These are phyloP conservation scores for cattle (Bos taurus) DNA, from an alignment of 2,113 vertebrate species.

Conservation along the genomic window ARS-UCD2.0 NC_037336.1:50546501-50547000, in stretches of 20 bases:
- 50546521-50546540: no score
- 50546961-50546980: not conserved
- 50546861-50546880: not conserved
- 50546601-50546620: not conserved
- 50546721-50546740: not conserved
- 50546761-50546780: not conserved
- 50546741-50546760: not conserved
- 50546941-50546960: not conserved
- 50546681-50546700: not conserved
- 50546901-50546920: not conserved
- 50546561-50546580: no score
- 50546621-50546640: not conserved
- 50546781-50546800: not conserved
- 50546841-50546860: not conserved
- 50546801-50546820: not conserved
- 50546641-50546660: not conserved
- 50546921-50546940: not conserved
- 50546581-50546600: no score
- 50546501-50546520: no score
- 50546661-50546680: not conserved
- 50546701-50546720: not conserved
- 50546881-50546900: not conserved
- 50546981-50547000: not conserved
- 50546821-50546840: not conserved
- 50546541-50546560: no score